Conservation (phyloP, 2,888 invertebrate species). For the Hirtodrosophila duncani region DNA sequence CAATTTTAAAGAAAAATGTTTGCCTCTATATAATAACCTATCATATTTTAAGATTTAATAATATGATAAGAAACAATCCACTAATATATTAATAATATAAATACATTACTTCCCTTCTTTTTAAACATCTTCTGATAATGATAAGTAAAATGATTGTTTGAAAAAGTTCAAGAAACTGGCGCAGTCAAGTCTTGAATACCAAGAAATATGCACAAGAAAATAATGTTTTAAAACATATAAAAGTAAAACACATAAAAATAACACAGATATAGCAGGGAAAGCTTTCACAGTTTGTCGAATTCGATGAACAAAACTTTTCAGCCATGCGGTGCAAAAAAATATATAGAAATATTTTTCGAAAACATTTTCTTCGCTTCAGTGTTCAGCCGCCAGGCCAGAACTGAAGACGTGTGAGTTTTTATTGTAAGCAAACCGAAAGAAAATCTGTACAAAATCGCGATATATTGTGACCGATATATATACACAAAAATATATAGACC, state of each 20-base stretch:
- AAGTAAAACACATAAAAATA: constrained; percentile 25
- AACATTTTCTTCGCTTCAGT: constrained; percentile 46
- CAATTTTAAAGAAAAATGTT: too few relatives aligned
- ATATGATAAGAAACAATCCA: too few relatives aligned
- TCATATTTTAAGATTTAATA: too few relatives aligned
- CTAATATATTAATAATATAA: too few relatives aligned
- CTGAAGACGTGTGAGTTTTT: constrained; percentile 49
- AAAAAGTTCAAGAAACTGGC: too few relatives aligned
- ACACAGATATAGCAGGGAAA: constrained; percentile 32
- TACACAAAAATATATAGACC: constrained; percentile 14
- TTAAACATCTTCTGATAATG: too few relatives aligned
- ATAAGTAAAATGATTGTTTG: too few relatives aligned
- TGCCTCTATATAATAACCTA: too few relatives aligned
- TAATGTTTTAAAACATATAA: constrained; percentile 16
- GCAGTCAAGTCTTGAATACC: too few relatives aligned
- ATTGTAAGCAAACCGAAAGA: neutral
- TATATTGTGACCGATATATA: constrained; percentile 15
- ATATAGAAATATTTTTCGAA: constrained; percentile 28
- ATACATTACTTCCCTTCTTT: too few relatives aligned
- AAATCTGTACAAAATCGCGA: constrained; percentile 19
- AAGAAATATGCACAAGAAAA: constrained; percentile 6
- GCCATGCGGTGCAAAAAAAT: constrained; percentile 15
- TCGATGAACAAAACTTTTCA: constrained; percentile 41
- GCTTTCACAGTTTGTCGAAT: constrained; percentile 8
- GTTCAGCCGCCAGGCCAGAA: constrained; percentile 42